phyloP scores from a whole-genome alignment of 2,797 vertebrate species.

The Philypnodon macrostomus region DNA sequence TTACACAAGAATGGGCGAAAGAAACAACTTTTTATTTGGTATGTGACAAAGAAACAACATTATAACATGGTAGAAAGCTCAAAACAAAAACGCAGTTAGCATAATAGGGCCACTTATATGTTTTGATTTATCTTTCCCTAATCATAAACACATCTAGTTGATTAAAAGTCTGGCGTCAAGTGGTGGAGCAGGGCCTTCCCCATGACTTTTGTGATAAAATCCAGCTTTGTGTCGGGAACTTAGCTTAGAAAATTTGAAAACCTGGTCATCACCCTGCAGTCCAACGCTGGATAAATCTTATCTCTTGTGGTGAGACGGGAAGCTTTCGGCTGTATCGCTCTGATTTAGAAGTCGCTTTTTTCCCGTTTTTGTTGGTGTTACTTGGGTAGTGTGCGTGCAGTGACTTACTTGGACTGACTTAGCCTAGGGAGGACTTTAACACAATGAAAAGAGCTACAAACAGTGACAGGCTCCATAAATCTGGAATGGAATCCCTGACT shows the following conservation, averaged over 20 bases:
- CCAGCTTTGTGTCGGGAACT: no score
- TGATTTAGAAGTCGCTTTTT: conserved; percentile 24
- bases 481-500: conserved; percentile 7
- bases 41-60: no score
- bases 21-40: no score
- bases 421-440: conserved; percentile 3
- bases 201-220: conserved; percentile 31
- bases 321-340: conserved; percentile 1
- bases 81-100: no score
- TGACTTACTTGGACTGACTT: conserved; percentile 11
- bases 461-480: conserved; percentile 7
- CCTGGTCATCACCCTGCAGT: conserved; percentile 7
- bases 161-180: conserved; percentile 12
- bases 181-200: conserved; percentile 13
- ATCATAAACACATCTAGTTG: no score
- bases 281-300: conserved; percentile 16
- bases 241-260: no score
- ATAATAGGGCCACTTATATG: no score
- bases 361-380: conserved; percentile 3
- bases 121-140: no score
- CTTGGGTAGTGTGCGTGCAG: conserved; percentile 5
- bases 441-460: conserved; percentile 3
- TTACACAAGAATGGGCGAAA: no score
- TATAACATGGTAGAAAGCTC: no score
- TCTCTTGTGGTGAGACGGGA: not conserved